Evolutionary conservation across 2,888 invertebrate genomes (phyloP), one percentile per base, ranked within the genome.

Genomic region (Pseudeuparius sepicola): DNA sequence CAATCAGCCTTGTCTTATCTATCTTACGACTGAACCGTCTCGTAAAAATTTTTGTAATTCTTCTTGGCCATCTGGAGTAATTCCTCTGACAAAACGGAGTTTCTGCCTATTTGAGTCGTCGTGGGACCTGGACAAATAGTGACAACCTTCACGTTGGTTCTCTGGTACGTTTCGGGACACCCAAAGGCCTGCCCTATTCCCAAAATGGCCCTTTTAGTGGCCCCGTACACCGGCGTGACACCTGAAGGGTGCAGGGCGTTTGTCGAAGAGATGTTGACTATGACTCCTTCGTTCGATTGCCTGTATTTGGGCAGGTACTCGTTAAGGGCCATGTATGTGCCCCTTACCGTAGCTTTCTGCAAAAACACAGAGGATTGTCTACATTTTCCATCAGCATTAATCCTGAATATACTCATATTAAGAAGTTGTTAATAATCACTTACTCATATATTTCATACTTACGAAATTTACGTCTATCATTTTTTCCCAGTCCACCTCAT

Each of bases 251-350:
- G 25, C 11, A 52, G 18, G 12, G 51, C 51, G 24, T 43, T 36
- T 17, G 49, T 37, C 4, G 53, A 53, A 5, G 51, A 35, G 4
- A 41, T 47, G 36, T 53, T 53, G n/a, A 53, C 29, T 7, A 53
- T 43, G 3, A 53, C 36, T n/a, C 46, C 47, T 41, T 50, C 52
- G 4, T 41, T 34, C 1, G 40, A 44, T 4, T 37, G 38, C 43
- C 43, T 48, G 26, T 48, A 44, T 36, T 45, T 45, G n/a, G 49
- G 48, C 18, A 53, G 41, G 35, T 49, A 52, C 30, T 45, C 46
- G 13, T 43, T 31, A 24, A 45, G 18, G 1, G 51, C 50, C 10
- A 51, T 32, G 23, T 38, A 37, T 6, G 40, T 43, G 27, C 49
- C 50, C 17, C 39, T 29, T 10, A 49, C 35, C 12, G 42, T 40